Base-by-base conservation (phyloP, 37 sponge, comb jelly and placozoan species). In the Theonella swinhoei region DNA sequence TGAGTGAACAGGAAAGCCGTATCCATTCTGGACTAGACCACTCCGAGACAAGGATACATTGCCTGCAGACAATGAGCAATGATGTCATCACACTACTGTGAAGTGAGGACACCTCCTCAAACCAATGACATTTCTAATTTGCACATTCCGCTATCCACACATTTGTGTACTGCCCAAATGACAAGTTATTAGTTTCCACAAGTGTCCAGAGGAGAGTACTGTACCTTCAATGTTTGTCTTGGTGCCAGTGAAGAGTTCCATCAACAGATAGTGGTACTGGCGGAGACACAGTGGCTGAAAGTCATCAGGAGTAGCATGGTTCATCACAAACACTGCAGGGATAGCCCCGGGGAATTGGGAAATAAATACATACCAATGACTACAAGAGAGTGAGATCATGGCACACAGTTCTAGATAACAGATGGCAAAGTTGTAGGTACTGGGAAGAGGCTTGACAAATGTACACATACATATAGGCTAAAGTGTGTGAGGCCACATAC, bases 291-390 rank as follows among this genome's bases (percentile, higher is more conserved):
- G 63, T 4, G 92, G 88, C 76, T 88, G 92, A 42, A 88, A 92
- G 78, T 92, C 88, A 68, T 88, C 85, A 33, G 88, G 88, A 33
- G 88, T 74, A 64, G 92, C 88, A 38, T 88, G 88, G 72, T 92
- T 92, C 72, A 85, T 85, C 20, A 92, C 86, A 78, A 89, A 93
- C 74, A 88, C 93, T 93, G 69, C 29, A 62, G 30, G 68, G 42
- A 65, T 54, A 80, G 30, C 40, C 24, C 20, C n/a, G 20, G 64
- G 37, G 35, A 74, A 69, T 19, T 42, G 62, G n/a, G 24, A 36
- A 32, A 37, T 47, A 14, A 14, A 7, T 14, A 47, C 54, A 47
- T 17, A 47, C 54, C 81, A 67, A n/a, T 32, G 14, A 37, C 41
- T 32, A 26, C 2, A 4, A 67, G 11, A 80, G 8, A 36, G 33